Evolutionary conservation across 2,113 vertebrate species (phyloP).

Genomic region (Larimichthys crocea): DNA sequence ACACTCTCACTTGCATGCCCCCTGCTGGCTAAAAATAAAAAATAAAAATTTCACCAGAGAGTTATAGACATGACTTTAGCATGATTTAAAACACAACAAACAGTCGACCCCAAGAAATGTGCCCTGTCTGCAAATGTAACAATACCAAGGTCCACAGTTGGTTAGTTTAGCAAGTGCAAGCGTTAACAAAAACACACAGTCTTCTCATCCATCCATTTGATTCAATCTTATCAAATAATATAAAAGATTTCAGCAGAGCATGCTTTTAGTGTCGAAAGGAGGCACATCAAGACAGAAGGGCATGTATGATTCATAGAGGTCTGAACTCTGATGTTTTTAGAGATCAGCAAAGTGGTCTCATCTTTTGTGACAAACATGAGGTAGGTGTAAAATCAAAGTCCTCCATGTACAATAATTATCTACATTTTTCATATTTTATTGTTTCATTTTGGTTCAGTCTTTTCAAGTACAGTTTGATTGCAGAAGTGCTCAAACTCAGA

Average conservation of each 20-base stretch:
- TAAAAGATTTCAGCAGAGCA: neutral
- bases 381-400: neutral
- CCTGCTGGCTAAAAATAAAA: neutral
- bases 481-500: neutral
- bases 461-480: neutral
- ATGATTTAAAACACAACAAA: too few species aligned
- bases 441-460: neutral
- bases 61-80: neutral
- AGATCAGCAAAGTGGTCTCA: neutral
- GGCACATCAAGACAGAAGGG: neutral
- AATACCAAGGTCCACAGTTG: neutral
- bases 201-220: slow-evolving; percentile 18
- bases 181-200: neutral
- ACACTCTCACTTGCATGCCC: neutral
- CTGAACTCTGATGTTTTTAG: neutral
- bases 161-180: neutral
- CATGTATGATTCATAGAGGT: neutral
- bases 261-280: slow-evolving; percentile 1
- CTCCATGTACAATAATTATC: neutral
- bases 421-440: neutral
- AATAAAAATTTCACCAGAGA: neutral
- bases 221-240: neutral
- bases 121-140: neutral
- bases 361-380: slow-evolving; percentile 1
- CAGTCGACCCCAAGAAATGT: neutral